phyloP scores from a whole-genome alignment of 2,888 invertebrate genomes.

The Sericinus montela region DNA sequence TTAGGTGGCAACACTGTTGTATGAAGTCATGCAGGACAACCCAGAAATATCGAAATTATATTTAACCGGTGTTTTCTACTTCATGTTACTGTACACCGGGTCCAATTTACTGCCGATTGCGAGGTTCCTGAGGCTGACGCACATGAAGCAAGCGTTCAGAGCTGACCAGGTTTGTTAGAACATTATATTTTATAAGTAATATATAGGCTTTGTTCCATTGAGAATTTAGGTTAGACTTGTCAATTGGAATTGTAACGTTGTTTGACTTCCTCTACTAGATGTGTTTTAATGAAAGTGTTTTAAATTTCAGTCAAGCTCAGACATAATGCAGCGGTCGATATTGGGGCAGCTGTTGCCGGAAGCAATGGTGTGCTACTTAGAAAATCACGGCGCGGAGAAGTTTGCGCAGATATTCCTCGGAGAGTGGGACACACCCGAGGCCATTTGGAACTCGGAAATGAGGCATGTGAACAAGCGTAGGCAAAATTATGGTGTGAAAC shows the following conservation, averaged over 20 bases:
- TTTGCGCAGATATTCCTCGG: conserved; percentile 98
- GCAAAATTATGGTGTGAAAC: no score
- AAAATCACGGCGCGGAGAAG: conserved; percentile 98
- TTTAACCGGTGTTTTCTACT: conserved; percentile 97
- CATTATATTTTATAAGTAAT: no score
- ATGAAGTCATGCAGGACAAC: conserved; percentile 96
- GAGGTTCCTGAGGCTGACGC: conserved; percentile 94
- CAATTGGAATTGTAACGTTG: no score
- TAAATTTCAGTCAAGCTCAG: conserved; percentile 77
- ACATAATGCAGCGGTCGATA: conserved; percentile 95
- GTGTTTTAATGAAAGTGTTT: no score
- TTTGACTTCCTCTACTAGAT: no score
- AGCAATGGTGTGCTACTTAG: conserved; percentile 99
- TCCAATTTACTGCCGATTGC: conserved; percentile 98
- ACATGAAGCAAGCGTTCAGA: conserved; percentile 96
- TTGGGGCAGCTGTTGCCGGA: conserved; percentile 97
- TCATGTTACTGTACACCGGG: conserved; percentile 99
- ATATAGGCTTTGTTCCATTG: no score
- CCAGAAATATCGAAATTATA: conserved; percentile 96
- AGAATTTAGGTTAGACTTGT: no score
- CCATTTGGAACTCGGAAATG: conserved; percentile 99
- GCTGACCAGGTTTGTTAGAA: conserved; percentile 86
- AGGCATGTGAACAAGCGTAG: conserved; percentile 65
- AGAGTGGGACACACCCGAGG: conserved; percentile 99
- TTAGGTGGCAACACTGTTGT: conserved; percentile 90